These are phyloP conservation scores for Pitangus sulphuratus DNA, from an alignment of 2,797 vertebrate species.

Conservation along the genomic window DNA sequence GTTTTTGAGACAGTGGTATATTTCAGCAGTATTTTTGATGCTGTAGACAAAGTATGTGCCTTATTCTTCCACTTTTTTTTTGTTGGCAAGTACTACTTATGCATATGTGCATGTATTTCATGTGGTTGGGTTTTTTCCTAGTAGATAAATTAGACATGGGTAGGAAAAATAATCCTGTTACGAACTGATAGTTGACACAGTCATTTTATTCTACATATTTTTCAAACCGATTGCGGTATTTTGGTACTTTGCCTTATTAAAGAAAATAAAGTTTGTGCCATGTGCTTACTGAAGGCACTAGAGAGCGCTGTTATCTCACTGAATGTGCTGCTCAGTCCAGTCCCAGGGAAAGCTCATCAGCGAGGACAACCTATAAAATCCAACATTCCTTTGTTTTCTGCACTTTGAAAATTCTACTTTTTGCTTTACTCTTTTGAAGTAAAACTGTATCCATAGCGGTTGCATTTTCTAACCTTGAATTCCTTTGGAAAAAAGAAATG, in stretches of 20 bases:
- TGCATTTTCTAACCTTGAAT: slow-evolving; percentile 25
- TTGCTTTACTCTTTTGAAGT: slow-evolving; percentile 1
- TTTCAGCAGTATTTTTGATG: background rate
- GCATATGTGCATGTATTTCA: background rate
- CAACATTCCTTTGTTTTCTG: slow-evolving; percentile 39
- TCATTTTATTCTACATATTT: background rate
- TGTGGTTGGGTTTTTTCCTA: background rate
- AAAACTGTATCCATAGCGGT: background rate
- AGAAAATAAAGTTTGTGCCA: fast-evolving
- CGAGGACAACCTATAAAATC: background rate
- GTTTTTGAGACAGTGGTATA: background rate
- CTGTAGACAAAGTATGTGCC: background rate
- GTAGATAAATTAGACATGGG: background rate
- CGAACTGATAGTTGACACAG: background rate
- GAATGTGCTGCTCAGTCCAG: background rate
- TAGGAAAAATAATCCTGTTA: background rate
- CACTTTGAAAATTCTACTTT: background rate
- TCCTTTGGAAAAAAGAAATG: background rate
- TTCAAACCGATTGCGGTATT: background rate
- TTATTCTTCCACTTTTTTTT: background rate
- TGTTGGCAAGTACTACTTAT: background rate
- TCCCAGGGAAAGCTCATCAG: background rate
- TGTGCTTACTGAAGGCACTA: slow-evolving; percentile 46
- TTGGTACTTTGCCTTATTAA: background rate
- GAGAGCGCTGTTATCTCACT: slow-evolving; percentile 72